These are phyloP conservation scores for Indicator maculatus DNA, from an alignment of 2,113 vertebrate genomes.

Conservation along the genomic window DNA sequence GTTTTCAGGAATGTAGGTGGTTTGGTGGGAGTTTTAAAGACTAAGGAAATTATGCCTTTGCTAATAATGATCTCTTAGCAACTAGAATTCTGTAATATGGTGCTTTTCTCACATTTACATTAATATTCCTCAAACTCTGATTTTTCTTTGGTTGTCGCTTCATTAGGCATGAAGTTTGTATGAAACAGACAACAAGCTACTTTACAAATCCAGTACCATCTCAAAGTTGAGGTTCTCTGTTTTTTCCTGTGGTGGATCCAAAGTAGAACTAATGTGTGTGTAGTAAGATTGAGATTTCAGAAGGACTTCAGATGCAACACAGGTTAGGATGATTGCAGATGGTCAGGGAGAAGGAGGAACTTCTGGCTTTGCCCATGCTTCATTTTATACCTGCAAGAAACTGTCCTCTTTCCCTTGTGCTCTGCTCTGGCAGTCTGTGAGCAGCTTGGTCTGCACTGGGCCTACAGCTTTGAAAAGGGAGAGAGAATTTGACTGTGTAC, in stretches of 20 bases:
- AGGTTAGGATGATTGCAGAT: not conserved
- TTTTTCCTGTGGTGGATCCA: not conserved
- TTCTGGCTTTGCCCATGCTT: not conserved
- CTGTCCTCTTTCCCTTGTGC: not conserved
- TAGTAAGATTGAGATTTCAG: not conserved
- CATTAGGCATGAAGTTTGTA: not conserved
- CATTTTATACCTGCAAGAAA: not conserved
- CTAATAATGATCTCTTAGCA: constrained; percentile 57
- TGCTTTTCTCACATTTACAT: not conserved
- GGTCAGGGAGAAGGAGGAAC: not conserved
- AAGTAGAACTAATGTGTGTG: rapidly evolving
- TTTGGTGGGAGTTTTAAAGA: constrained; percentile 48
- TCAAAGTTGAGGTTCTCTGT: not conserved
- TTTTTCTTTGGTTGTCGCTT: too few species aligned
- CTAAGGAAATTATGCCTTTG: not conserved
- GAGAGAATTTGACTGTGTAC: not conserved
- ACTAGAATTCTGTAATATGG: not conserved
- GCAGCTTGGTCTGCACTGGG: not conserved
- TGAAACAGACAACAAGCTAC: not conserved
- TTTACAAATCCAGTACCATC: not conserved
- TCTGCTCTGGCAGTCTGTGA: rapidly evolving
- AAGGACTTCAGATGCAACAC: not conserved
- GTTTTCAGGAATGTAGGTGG: constrained; percentile 41
- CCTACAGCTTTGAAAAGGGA: not conserved
- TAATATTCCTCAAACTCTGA: not conserved